These are phyloP conservation scores for Zalophus californianus DNA, from an alignment of 2,797 vertebrate species.

Conservation along the genomic window DNA sequence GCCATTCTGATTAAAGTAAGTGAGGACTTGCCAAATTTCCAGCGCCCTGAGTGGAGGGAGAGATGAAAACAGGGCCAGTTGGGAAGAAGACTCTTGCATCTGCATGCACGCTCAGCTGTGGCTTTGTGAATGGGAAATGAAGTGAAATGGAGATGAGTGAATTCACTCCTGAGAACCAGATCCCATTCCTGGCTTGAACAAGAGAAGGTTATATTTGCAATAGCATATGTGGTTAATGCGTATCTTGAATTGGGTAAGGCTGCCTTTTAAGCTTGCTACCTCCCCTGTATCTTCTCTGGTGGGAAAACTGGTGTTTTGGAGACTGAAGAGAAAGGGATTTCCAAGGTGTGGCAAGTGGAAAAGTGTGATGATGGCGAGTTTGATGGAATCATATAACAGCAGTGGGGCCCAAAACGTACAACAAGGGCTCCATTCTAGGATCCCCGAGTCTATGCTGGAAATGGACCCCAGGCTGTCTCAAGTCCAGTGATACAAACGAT, in stretches of 20 bases:
- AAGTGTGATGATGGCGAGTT: background rate
- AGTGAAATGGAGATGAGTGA: background rate
- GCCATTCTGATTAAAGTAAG: background rate
- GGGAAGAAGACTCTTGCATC: background rate
- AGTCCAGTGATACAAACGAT: background rate
- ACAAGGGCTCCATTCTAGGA: background rate
- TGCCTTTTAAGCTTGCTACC: background rate
- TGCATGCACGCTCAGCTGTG: background rate
- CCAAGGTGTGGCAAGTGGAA: background rate
- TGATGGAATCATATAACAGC: background rate
- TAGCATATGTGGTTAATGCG: fast-evolving
- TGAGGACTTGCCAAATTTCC: background rate
- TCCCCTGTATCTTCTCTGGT: background rate
- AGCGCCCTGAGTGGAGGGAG: background rate
- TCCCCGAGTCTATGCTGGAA: background rate
- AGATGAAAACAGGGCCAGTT: background rate
- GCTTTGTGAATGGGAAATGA: slow-evolving; percentile 36
- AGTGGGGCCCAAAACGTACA: background rate
- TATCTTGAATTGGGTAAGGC: background rate
- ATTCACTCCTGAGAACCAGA: background rate
- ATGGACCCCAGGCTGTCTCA: background rate
- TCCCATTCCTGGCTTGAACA: background rate
- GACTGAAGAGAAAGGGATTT: background rate
- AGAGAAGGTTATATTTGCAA: background rate
- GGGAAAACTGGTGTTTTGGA: background rate